Evolutionary conservation across 1,140 invertebrate species (phyloP), one percentile per base, ranked within the genome.

Genomic region (Drosophila sp.): DNA sequence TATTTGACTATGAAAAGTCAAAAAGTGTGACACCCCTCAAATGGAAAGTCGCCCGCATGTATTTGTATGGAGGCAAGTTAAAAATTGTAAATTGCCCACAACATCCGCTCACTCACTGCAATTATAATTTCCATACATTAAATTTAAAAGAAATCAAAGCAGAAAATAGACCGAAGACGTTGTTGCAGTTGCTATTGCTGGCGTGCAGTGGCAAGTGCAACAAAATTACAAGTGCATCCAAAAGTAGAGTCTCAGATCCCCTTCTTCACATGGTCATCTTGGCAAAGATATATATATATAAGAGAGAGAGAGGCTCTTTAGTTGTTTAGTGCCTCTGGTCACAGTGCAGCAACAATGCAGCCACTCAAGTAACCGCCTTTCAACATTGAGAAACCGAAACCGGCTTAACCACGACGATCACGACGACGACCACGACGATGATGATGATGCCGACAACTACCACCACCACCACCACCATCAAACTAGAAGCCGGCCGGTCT

Each of bases 81-180:
- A 56, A 56, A 32, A 56, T 56, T 30, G 54, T 56, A 56, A 56
- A 56, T 56, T 56, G 54, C 23, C 44, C 23, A 50, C 44, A 50
- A 50, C 44, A 50, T 50, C 44, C 44, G 44, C 25, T 50, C 23
- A 17, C 44, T 27, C 6, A 23, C 23, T 50, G 44, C 44, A 50
- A 50, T 50, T 50, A 50, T 50, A 50, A 50, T 27, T 50, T 50
- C 44, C 44, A 50, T 50, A 50, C 23, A 56, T 56, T 56, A 56
- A 56, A 29, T 56, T 30, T 29, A 56, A 56, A 56, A 56, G 54
- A 30, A 56, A 50, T 27, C 44, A 50, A 50, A 50, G 44, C 44
- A 50, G 44, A 50, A 50, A 50, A 50, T 50, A 50, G 44, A 50
- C 44, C 7, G 2, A 50, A 50, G 44, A 50, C 7, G 2, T 50